Conservation (phyloP, 2,797 vertebrate species). For the Podarcis lilfordi region DNA sequence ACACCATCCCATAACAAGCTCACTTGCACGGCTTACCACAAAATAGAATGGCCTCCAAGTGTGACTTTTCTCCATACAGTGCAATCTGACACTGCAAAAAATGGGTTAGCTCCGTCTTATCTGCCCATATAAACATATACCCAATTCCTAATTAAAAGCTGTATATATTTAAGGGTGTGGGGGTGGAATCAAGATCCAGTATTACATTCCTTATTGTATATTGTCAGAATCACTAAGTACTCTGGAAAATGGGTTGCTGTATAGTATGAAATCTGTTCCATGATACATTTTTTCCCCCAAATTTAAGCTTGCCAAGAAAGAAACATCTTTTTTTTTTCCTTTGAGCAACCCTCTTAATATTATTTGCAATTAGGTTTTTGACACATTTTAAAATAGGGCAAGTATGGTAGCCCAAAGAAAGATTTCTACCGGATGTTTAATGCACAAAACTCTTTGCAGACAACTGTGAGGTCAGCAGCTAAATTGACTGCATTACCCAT, state of each 20-base stretch:
- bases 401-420: not conserved
- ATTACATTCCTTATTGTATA: not conserved
- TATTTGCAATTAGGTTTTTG: not conserved
- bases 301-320: not conserved
- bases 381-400: constrained; percentile 3
- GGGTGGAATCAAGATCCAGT: not conserved
- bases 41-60: not conserved
- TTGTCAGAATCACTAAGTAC: not conserved
- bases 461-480: constrained; percentile 66
- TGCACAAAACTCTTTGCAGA: constrained; percentile 51
- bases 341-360: not conserved
- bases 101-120: not conserved
- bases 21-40: too few species aligned
- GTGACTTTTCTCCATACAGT: not conserved
- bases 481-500: constrained; percentile 63
- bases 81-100: not conserved
- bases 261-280: not conserved
- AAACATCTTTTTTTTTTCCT: not conserved
- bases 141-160: not conserved
- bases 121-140: not conserved
- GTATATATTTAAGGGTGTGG: not conserved
- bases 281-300: not conserved
- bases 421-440: constrained; percentile 38
- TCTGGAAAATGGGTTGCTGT: not conserved
- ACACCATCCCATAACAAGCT: too few species aligned